phyloP scores from a whole-genome alignment of 2,113 vertebrate genomes.

The Ciconia boyciana region DNA sequence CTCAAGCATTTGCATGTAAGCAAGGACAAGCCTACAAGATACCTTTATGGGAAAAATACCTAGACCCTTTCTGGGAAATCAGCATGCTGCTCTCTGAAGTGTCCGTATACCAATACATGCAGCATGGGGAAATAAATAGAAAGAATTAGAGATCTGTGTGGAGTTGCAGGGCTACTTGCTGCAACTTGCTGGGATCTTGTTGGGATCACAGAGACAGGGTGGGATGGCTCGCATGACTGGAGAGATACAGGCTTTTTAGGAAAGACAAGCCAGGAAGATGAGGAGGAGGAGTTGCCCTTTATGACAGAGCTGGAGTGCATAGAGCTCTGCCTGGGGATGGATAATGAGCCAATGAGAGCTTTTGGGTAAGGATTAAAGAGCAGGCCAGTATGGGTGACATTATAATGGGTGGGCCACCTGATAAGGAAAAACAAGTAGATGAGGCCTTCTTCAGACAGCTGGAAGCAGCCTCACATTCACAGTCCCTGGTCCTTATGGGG shows the following conservation, averaged over 20 bases:
- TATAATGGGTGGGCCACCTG: neutral
- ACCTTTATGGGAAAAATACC: neutral
- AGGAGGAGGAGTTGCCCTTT: neutral
- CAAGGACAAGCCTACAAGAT: neutral
- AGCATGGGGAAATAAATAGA: neutral
- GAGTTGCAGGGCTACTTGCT: neutral
- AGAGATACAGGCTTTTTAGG: neutral
- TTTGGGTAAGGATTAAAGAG: neutral
- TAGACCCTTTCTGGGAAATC: neutral
- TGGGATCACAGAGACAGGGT: neutral
- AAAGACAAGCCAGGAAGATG: neutral
- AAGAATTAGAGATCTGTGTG: neutral
- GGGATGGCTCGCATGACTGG: fast-evolving
- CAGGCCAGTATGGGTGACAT: neutral
- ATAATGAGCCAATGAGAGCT: neutral
- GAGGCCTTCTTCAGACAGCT: neutral
- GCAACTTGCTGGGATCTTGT: neutral
- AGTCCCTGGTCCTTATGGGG: neutral
- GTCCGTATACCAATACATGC: fast-evolving
- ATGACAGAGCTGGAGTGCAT: neutral
- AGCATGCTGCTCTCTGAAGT: neutral
- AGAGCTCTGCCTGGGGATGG: neutral
- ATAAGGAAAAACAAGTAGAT: neutral
- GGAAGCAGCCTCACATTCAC: neutral
- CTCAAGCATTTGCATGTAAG: neutral